Evolutionary conservation across 2,113 vertebrate species (phyloP), one percentile per base, ranked within the genome.

Genomic region (Columbina picui): DNA sequence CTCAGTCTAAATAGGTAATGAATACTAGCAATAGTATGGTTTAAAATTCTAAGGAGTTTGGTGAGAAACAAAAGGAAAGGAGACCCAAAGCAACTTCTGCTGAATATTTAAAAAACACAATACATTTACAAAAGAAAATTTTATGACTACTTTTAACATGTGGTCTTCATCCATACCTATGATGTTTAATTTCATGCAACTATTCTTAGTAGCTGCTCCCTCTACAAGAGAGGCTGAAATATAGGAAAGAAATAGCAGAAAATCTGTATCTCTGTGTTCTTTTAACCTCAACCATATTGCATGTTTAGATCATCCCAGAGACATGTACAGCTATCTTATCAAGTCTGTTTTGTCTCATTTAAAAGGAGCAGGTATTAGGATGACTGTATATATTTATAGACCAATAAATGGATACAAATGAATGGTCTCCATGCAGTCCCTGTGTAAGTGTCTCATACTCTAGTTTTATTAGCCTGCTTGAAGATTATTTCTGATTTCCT

Each of bases 21-120:
- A 91, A 80, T 91, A 68, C 89, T 93, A 87, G 86, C 64, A 86
- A 77, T 68, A 89, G 39, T 89, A 71, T 43, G 69, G 59, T 96
- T 93, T 97, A 86, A 97, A 97, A 95, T 82, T 96, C 75, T 32
- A 61, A 96, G 56, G 67, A 94, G 50, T 84, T 96, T 75, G 53
- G 38, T 95, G 64, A 85, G 47, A 90, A 96, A 75, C 32, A 85
- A 92, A 91, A 79, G 7, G 23, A 97, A 88, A 96, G 74, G 78
- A 94, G 75, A 95, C 39, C 6, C 26, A 70, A 97, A 97, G 61
- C 14, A 49, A 34, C 50, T 90, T 96, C 77, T 71, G n/a, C 63
- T 91, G 69, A 71, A 70, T 76, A 50, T 84, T 71, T 45, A 85
- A 95, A 94, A 71, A 34, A 15, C 39, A 71, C 43, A 59, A 90